Base-by-base conservation (phyloP, 1,140 invertebrate genomes). In the Bombus haemorrhoidalis region DNA sequence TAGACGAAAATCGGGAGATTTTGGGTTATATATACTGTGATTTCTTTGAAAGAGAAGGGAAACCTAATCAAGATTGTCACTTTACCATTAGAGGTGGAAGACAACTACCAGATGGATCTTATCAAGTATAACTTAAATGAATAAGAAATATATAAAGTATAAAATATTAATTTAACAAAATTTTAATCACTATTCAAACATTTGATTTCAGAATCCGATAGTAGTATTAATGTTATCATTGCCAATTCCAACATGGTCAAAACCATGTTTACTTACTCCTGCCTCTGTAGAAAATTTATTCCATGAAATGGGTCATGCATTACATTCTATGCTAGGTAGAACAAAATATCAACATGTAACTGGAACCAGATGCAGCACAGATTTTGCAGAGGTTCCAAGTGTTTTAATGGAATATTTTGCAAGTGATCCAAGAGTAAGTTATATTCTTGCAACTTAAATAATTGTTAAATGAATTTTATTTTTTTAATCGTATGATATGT, bases 341-440 rank as follows among this genome's bases (percentile, higher is more conserved):
- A 99, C 99, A 1, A 96, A 97, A 83, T 99, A 99, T 95, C 99
- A 99, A 95, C 99, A 99, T 95, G 98, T 99, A 32, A 98, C 98
- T 41, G 99, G 99, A 85, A 99, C 99, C 1, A 96, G 99, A 86
- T 99, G 99, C 94, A 97, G 98, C 62, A 99, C 99, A 12, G 99
- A 99, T 96, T 98, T 99, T 94, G 99, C 99, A 9, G 99, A 99
- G 96, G 98, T 99, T 53, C 99, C 99, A 41, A 99, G 98, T 73
- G 97, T 99, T 85, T 95, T 99, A 32, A 99, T 99, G 99, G 99
- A 99, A 95, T 99, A 98, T 95, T 99, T 99, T 96, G 98, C 98
- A 41, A 97, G 96, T 74, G 98, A 99, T 96, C 97, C 98, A 3
- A 96, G 98, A 89, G 98, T 98, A 92, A 91, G 87, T 91, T 75